phyloP scores from a whole-genome alignment of 2,888 invertebrate species.

The Tachina lurida region DNA sequence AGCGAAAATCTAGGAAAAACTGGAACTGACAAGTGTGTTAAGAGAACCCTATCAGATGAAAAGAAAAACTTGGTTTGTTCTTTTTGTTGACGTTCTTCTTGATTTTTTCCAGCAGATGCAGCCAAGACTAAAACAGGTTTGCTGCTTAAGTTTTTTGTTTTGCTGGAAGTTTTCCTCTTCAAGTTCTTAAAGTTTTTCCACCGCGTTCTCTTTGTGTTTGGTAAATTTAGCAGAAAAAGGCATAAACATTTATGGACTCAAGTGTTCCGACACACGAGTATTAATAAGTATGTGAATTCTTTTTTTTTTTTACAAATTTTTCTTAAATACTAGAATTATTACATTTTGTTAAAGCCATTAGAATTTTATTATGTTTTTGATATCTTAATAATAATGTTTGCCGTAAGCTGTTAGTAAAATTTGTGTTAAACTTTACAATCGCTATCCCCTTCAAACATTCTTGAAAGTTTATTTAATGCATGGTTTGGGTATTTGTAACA shows the following conservation, averaged over 20 bases:
- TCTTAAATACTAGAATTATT: slow-evolving; percentile 13
- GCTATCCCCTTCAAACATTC: slow-evolving; percentile 6
- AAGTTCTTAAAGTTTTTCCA: slow-evolving; percentile 1
- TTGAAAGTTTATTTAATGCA: background rate
- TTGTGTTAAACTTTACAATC: slow-evolving; percentile 7
- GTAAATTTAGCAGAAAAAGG: slow-evolving; percentile 27
- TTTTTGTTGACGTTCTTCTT: background rate
- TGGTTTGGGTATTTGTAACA: slow-evolving; percentile 16
- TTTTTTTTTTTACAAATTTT: slow-evolving; percentile 2
- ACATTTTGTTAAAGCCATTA: slow-evolving; percentile 33
- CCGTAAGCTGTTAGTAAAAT: slow-evolving; percentile 1
- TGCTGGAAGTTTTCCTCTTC: background rate
- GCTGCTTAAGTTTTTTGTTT: slow-evolving; percentile 60
- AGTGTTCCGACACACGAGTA: background rate
- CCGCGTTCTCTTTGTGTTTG: background rate
- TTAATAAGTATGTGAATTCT: background rate
- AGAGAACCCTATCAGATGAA: slow-evolving; percentile 45
- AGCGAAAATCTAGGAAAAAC: slow-evolving; percentile 29
- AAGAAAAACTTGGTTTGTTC: slow-evolving; percentile 35
- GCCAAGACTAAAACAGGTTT: slow-evolving; percentile 59
- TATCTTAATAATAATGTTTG: slow-evolving; percentile 34
- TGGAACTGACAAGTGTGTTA: slow-evolving; percentile 61
- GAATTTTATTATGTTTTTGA: slow-evolving; percentile 52
- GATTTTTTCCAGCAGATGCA: background rate
- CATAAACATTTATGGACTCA: slow-evolving; percentile 29